Evolutionary conservation across 2,113 vertebrate species (phyloP), one percentile per base, ranked within the genome.

Genomic region (Plotosus lineatus): DNA sequence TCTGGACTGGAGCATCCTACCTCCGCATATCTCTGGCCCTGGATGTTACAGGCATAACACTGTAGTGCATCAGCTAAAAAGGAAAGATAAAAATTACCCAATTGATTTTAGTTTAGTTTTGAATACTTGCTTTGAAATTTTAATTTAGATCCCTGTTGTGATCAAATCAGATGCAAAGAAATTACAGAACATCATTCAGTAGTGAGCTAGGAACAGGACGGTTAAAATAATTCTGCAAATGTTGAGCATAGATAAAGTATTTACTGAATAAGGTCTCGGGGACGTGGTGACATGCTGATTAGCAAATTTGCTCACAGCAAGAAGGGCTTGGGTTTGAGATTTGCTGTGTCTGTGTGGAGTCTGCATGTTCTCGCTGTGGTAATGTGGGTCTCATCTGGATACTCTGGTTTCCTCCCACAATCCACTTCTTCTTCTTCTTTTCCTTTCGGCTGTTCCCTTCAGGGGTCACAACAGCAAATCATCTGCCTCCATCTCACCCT

Each of bases 31-130:
- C 86, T 88, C 68, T 88, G 83, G 53, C 92, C 92, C 1, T 90
- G 83, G 0, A 94, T 88, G 81, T 94, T 94, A 83, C 93, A 94
- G 85, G 90, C 89, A 0, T 93, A 94, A 6, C 93, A 95, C 84
- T 90, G 92, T 14, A 95, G 90, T 0, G 89, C 90, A 0, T 87
- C 80, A 38, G 76, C 92, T 94, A 83, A 58, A 82, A 44, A 23
- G 79, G 65, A 75, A 46, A 74, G 26, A 53, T 63, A 71, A 23
- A 71, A 12, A 74, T 10, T 51, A 26, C 38, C 9, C 2, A n/a
- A 60, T 44, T 33, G 33, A 53, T 74, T 65, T 65, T 38, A 19
- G 33, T 17, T 61, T 48, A 28, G 21, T n/a, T 42, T 71, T 12
- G 17, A 44, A n/a, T 26, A 26, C 26, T 44, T 68, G 23, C 10